Evolutionary conservation across 2,888 invertebrate species (phyloP).

Genomic region (Limnephilus lunatus): DNA sequence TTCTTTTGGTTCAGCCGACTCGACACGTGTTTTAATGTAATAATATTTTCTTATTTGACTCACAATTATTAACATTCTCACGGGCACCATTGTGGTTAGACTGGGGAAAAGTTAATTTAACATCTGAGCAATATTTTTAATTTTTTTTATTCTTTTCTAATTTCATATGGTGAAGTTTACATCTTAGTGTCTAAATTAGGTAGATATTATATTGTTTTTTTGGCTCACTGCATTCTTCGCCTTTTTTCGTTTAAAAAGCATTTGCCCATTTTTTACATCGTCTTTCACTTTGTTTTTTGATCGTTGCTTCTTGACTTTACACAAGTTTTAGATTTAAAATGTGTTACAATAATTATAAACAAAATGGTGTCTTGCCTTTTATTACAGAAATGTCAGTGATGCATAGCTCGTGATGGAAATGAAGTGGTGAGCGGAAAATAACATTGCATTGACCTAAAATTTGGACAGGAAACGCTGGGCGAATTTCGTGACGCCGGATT

Average conservation of each 20-base stretch:
- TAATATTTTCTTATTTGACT: slow-evolving; percentile 20
- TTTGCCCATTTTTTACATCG: background rate
- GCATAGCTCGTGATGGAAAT: background rate
- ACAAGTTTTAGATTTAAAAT: no score
- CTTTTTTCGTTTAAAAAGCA: background rate
- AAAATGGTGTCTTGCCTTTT: background rate
- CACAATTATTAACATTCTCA: slow-evolving; percentile 32
- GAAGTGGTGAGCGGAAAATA: background rate
- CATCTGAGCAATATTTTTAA: background rate
- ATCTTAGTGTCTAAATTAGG: background rate
- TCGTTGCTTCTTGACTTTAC: background rate
- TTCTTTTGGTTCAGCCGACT: background rate
- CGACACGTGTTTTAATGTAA: slow-evolving; percentile 13
- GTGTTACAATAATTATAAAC: background rate
- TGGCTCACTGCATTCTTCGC: background rate
- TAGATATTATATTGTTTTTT: background rate
- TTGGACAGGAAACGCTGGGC: background rate
- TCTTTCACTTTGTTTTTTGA: background rate
- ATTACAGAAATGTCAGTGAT: background rate
- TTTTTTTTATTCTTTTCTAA: background rate
- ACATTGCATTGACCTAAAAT: background rate
- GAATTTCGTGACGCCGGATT: background rate
- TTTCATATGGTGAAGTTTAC: background rate
- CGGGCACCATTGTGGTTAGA: background rate
- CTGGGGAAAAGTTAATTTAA: background rate